Conservation (phyloP, 2,888 invertebrate genomes). For the Ptychoptera albimana region DNA sequence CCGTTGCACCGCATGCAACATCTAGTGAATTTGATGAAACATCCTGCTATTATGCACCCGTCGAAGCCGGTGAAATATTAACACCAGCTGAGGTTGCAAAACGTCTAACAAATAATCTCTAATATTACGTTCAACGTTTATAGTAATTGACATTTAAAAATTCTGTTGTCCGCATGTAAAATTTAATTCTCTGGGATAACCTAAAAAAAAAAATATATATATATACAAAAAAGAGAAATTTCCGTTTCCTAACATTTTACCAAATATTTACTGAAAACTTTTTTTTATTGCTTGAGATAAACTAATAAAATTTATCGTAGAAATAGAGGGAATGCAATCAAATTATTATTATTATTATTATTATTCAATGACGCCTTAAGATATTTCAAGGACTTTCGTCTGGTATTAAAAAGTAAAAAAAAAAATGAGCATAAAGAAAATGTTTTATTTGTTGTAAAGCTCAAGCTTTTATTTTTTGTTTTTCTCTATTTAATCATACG, state of each 20-base stretch:
- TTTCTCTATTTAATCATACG: no score
- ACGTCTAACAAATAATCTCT: slow-evolving; percentile 16
- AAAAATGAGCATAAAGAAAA: no score
- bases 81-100: slow-evolving; percentile 29
- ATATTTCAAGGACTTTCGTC: no score
- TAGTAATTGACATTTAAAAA: slow-evolving; percentile 18
- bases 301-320: no score
- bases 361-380: no score
- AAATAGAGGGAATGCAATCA: no score
- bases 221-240: neutral
- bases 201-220: neutral
- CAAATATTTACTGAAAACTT: no score
- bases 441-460: no score
- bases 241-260: neutral
- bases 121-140: slow-evolving; percentile 3
- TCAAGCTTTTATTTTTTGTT: no score
- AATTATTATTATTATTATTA: no score
- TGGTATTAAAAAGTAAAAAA: no score
- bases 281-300: no score
- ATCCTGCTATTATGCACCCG: slow-evolving; percentile 71
- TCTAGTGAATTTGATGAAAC: slow-evolving; percentile 78
- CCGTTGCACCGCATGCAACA: slow-evolving; percentile 72
- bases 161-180: slow-evolving; percentile 13
- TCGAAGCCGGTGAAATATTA: slow-evolving; percentile 59
- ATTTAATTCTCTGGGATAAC: slow-evolving; percentile 13